phyloP scores from a whole-genome alignment of 35 echinoderm and acorn worm species.

The Holothuria glaberrima region DNA sequence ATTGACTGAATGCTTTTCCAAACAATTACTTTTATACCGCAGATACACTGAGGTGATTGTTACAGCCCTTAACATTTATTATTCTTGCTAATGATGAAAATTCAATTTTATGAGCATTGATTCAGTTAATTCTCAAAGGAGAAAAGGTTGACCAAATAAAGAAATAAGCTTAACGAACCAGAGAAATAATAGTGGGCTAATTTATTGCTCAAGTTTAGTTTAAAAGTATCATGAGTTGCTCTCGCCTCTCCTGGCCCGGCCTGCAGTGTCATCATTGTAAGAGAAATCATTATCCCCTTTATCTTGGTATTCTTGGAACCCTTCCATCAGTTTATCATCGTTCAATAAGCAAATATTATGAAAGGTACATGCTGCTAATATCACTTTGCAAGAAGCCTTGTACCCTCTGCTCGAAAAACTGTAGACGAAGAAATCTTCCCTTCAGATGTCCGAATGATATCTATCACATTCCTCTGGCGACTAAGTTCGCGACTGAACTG shows the following conservation, averaged over 20 bases:
- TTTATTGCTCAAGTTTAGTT: not conserved
- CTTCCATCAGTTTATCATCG: slow-evolving; percentile 41
- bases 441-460: too few species aligned
- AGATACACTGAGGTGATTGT: not conserved
- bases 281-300: slow-evolving; percentile 3
- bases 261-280: slow-evolving; percentile 24
- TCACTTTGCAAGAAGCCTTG: slow-evolving; percentile 2
- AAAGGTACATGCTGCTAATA: slow-evolving; percentile 35
- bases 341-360: too few species aligned
- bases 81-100: not conserved
- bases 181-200: too few species aligned
- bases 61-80: not conserved
- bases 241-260: slow-evolving; percentile 14
- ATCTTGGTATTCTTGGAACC: slow-evolving; percentile 31
- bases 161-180: too few species aligned
- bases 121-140: too few species aligned
- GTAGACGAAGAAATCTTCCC: too few species aligned
- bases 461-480: too few species aligned
- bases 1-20: slow-evolving; percentile 10
- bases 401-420: too few species aligned
- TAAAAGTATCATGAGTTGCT: slow-evolving; percentile 14
- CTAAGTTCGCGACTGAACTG: too few species aligned
- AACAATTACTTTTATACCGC: not conserved
- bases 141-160: too few species aligned
- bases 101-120: too few species aligned